phyloP scores from a whole-genome alignment of 1,140 invertebrate genomes.

The Hypothenemus hampei region DNA sequence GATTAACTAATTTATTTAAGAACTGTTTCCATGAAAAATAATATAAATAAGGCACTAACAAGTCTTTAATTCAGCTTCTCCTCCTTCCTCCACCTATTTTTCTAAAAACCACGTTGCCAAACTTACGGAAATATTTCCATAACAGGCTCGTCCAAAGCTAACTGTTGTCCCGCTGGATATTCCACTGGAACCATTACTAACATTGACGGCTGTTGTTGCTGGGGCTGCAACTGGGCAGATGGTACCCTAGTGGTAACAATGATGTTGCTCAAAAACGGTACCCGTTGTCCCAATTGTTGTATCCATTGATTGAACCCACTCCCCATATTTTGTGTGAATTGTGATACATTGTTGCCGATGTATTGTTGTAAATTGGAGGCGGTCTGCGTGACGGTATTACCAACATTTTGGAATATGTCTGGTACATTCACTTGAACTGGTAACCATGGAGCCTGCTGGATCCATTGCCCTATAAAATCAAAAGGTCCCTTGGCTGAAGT shows the following conservation, averaged over 20 bases:
- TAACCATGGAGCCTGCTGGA: slow-evolving; percentile 36
- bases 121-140: slow-evolving; percentile 24
- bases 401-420: slow-evolving; percentile 32
- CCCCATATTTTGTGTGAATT: slow-evolving; percentile 26
- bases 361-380: slow-evolving; percentile 22
- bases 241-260: neutral
- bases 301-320: slow-evolving; percentile 24
- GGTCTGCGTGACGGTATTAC: slow-evolving; percentile 19
- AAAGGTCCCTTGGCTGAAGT: slow-evolving; percentile 25
- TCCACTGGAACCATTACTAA: slow-evolving; percentile 12
- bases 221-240: neutral
- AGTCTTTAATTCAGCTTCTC: too few relatives aligned
- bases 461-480: slow-evolving; percentile 34
- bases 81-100: too few relatives aligned
- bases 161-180: slow-evolving; percentile 16
- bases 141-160: slow-evolving; percentile 19
- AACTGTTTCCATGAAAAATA: too few relatives aligned
- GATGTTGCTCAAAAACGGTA: slow-evolving; percentile 26
- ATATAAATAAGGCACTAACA: too few relatives aligned
- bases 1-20: neutral
- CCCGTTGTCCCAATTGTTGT: slow-evolving; percentile 22
- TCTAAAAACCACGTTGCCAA: neutral
- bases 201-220: slow-evolving; percentile 1
- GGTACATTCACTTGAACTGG: slow-evolving; percentile 41
- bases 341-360: slow-evolving; percentile 28